Evolutionary conservation across 2,888 invertebrate species (phyloP).

Genomic region (Pheosia gnoma): DNA sequence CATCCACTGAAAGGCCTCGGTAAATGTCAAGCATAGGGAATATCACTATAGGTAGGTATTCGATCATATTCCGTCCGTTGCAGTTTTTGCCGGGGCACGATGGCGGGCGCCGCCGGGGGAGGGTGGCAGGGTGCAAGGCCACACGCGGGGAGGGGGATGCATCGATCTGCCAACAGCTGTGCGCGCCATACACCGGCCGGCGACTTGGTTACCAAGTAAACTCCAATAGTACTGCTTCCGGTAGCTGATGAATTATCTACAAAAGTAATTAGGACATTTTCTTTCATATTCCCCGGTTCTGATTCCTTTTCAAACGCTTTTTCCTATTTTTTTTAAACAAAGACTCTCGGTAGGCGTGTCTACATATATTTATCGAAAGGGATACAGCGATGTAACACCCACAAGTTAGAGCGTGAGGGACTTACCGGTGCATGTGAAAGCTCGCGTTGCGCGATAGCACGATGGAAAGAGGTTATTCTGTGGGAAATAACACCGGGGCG

Average conservation of each 20-base stretch:
- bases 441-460: constrained; percentile 2
- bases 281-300: neutral
- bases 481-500: too few relatives aligned
- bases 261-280: constrained; percentile 10
- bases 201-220: constrained; percentile 5
- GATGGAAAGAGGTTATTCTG: too few relatives aligned
- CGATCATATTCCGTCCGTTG: neutral
- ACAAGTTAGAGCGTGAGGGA: neutral
- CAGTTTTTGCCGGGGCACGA: neutral
- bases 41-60: too few relatives aligned
- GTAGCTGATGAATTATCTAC: neutral
- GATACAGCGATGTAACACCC: neutral
- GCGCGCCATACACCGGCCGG: constrained; percentile 19
- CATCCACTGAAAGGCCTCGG: too few relatives aligned
- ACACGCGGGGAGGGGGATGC: constrained; percentile 12
- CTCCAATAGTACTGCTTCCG: constrained; percentile 4
- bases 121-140: constrained; percentile 12
- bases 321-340: neutral
- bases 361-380: neutral
- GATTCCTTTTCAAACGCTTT: neutral
- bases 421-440: neutral
- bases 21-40: too few relatives aligned
- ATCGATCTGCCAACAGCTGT: constrained; percentile 40
- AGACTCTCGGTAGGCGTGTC: constrained; percentile 11
- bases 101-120: constrained; percentile 9